phyloP scores from a whole-genome alignment of 92 coral and sea anemone genomes.

The Blastomussa wellsi region DNA sequence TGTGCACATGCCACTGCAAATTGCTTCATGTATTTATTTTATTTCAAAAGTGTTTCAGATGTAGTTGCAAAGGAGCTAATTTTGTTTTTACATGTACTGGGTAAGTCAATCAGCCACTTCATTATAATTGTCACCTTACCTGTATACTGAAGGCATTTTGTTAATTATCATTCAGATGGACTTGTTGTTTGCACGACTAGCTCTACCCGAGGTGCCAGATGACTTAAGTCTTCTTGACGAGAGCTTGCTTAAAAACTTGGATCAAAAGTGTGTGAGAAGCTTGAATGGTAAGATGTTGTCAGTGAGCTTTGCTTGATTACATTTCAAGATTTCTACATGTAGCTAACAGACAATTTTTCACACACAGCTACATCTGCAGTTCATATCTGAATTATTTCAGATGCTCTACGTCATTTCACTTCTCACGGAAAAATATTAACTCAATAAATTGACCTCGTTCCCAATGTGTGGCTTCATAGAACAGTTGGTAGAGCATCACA shows the following conservation, averaged over 20 bases:
- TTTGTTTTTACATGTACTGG: no score
- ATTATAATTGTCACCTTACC: background rate
- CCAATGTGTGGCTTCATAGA: no score
- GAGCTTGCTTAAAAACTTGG: conserved; percentile 80
- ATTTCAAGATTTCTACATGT: background rate
- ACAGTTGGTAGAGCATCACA: no score
- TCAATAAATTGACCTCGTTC: no score
- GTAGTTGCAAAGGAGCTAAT: no score
- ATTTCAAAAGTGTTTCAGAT: no score
- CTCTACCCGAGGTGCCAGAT: conserved; percentile 94
- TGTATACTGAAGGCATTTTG: background rate
- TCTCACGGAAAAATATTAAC: no score
- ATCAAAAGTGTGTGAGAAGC: conserved; percentile 94
- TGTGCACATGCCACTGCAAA: no score
- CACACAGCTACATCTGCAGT: background rate
- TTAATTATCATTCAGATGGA: conserved; percentile 67
- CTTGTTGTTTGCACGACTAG: conserved; percentile 91
- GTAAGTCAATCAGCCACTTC: no score
- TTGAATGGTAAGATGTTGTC: conserved; percentile 67
- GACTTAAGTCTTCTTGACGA: conserved; percentile 86
- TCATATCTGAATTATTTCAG: no score
- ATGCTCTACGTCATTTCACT: no score
- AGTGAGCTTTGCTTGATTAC: background rate
- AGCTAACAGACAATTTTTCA: background rate
- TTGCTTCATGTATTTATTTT: no score